Evolutionary conservation across 1,140 invertebrate genomes (phyloP).

Genomic region (Microplitis mediator): DNA sequence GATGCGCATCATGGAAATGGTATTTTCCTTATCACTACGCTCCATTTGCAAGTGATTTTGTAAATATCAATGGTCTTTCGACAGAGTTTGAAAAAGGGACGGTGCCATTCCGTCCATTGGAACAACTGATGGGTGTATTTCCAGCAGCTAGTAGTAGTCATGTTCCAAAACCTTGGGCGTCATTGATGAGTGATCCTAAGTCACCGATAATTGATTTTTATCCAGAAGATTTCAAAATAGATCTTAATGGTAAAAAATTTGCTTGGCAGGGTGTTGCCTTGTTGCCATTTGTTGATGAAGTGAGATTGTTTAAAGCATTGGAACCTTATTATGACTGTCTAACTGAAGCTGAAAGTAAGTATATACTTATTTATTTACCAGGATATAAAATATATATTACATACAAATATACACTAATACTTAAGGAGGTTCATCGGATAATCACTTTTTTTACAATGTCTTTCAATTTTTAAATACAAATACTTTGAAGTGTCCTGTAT

Average conservation of each 20-base stretch:
- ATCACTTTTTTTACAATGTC: too few species aligned
- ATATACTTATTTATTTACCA: neutral
- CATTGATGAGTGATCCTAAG: constrained; percentile 89
- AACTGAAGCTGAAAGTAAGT: constrained; percentile 78
- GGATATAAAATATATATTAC: too few species aligned
- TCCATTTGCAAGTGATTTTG: constrained; percentile 99
- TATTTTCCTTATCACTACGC: constrained; percentile 99
- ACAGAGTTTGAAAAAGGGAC: constrained; percentile 90
- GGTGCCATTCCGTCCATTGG: constrained; percentile 91
- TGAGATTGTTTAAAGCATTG: constrained; percentile 86
- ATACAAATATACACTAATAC: too few species aligned
- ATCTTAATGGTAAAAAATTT: constrained; percentile 99
- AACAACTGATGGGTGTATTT: constrained; percentile 99
- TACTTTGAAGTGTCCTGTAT: too few species aligned
- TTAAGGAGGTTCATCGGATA: too few species aligned
- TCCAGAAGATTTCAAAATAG: constrained; percentile 97
- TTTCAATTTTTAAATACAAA: too few species aligned
- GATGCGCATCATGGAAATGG: constrained; percentile 99
- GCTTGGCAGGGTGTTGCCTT: constrained; percentile 99
- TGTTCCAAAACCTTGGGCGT: constrained; percentile 92
- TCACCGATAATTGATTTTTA: constrained; percentile 99
- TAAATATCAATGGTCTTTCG: constrained; percentile 84
- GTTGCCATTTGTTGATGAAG: constrained; percentile 97
- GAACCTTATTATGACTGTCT: constrained; percentile 79
- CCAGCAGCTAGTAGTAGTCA: constrained; percentile 94